These are phyloP conservation scores for Drosophila mayri DNA, from an alignment of 1,140 invertebrate species.

Conservation along the genomic window DNA sequence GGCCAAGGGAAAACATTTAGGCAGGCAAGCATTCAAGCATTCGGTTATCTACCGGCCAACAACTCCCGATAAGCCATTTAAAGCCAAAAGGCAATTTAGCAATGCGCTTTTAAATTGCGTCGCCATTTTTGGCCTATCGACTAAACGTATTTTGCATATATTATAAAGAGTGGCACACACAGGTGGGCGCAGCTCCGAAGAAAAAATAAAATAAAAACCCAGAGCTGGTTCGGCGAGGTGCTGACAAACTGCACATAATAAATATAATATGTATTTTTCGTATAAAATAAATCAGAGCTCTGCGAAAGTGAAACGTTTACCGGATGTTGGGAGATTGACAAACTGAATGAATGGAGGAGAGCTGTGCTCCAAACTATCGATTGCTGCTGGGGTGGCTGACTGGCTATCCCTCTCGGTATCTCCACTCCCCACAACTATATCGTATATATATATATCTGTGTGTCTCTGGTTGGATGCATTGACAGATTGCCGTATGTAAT, in stretches of 20 bases:
- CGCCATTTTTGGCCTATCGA: constrained; percentile 68
- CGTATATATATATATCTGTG: constrained; percentile 15
- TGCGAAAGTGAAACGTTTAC: constrained; percentile 78
- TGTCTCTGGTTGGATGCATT: constrained; percentile 76
- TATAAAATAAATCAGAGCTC: constrained; percentile 76
- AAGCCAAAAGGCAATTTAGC: constrained; percentile 60
- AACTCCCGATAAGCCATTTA: constrained; percentile 65
- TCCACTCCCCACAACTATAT: constrained; percentile 4
- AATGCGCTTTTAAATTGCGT: constrained; percentile 75
- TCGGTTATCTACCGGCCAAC: constrained; percentile 54
- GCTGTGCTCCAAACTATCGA: constrained; percentile 59
- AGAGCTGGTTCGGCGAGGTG: constrained; percentile 42
- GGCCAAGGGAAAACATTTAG: constrained; percentile 60
- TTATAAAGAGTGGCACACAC: constrained; percentile 49
- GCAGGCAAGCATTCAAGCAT: constrained; percentile 26
- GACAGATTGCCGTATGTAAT: constrained; percentile 78
- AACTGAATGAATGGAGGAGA: constrained; percentile 41
- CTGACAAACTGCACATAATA: constrained; percentile 82
- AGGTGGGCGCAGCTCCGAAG: constrained; percentile 67
- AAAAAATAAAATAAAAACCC: constrained; percentile 11
- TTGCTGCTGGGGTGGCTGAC: constrained; percentile 66
- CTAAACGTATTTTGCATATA: constrained; percentile 43
- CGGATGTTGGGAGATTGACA: constrained; percentile 79
- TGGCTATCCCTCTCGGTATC: constrained; percentile 20
- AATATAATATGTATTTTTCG: constrained; percentile 72